A percentile compares a stretch with the other conserved stretches of the same genome.
Evolutionary conservation across 2,888 invertebrate genomes (phyloP).

Genomic region (Thera britannica): DNA sequence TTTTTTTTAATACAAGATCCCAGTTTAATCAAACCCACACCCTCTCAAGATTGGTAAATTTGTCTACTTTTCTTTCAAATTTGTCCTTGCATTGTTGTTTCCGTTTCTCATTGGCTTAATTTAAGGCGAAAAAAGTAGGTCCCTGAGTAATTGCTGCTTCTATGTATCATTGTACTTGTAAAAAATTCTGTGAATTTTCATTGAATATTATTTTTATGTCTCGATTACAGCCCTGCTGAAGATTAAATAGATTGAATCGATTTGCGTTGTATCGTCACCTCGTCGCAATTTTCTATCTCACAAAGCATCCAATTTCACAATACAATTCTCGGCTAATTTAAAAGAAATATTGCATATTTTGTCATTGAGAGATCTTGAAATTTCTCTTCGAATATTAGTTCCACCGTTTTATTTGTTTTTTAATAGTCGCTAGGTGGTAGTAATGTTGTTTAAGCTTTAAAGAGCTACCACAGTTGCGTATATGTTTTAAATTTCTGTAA

Average conservation of each 20-base stretch:
- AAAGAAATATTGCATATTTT: constrained; percentile 18
- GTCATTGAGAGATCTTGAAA: background rate
- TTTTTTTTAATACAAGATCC: no score
- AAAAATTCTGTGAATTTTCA: background rate
- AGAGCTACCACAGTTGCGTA: no score
- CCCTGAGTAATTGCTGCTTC: background rate
- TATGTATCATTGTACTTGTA: background rate
- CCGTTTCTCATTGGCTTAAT: background rate
- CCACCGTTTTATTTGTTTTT: no score
- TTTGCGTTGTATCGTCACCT: constrained; percentile 22
- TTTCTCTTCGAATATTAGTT: background rate
- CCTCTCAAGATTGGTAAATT: no score
- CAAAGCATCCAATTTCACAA: constrained; percentile 29
- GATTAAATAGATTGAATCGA: constrained; percentile 41
- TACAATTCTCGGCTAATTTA: constrained; percentile 29
- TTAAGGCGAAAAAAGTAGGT: background rate
- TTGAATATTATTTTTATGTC: background rate
- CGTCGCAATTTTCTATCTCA: constrained; percentile 32
- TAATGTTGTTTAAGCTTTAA: no score
- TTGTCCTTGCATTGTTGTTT: no score
- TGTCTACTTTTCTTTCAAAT: no score
- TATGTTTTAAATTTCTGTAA: no score
- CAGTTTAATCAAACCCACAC: no score
- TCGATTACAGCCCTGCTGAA: constrained; percentile 1
- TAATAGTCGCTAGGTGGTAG: no score